phyloP scores from a whole-genome alignment of 2,797 vertebrate genomes.

The Cottoperca gobio region DNA sequence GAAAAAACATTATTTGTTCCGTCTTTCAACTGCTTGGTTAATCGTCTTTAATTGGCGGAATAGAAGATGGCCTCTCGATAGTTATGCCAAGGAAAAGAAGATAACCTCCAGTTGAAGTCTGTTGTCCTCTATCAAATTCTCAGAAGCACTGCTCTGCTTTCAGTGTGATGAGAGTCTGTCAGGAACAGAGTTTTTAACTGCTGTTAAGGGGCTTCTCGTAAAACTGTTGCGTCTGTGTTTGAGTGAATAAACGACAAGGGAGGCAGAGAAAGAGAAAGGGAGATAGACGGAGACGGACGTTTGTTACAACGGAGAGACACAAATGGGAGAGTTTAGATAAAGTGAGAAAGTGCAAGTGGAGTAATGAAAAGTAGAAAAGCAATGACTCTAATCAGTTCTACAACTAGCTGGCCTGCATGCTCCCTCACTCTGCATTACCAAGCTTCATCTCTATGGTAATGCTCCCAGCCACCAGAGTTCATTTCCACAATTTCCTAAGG shows the following conservation, averaged over 20 bases:
- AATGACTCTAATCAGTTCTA: constrained; percentile 64
- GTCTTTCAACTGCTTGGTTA: constrained; percentile 22
- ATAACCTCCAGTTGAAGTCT: constrained; percentile 22
- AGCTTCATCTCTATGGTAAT: constrained; percentile 73
- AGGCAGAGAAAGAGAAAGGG: background rate
- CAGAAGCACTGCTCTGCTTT: constrained; percentile 31
- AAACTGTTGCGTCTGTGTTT: constrained; percentile 17
- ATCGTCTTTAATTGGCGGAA: constrained; percentile 2
- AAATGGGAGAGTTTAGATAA: constrained; percentile 14
- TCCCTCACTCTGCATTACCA: constrained; percentile 54
- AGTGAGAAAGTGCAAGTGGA: constrained; percentile 38
- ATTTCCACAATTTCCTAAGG: constrained; percentile 65
- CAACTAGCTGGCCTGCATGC: constrained; percentile 52
- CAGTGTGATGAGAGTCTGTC: constrained; percentile 28
- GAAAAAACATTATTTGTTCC: constrained; percentile 9
- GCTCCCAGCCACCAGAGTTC: constrained; percentile 50
- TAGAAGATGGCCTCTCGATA: constrained; percentile 17
- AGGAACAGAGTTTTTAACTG: constrained; percentile 34
- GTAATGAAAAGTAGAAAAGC: constrained; percentile 57
- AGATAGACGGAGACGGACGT: constrained; percentile 9
- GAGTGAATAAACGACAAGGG: background rate
- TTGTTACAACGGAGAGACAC: constrained; percentile 20
- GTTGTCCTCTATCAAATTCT: constrained; percentile 36
- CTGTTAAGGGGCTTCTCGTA: constrained; percentile 13
- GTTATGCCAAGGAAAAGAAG: constrained; percentile 5